Percentiles rank a stretch among this genome's conserved stretches.
These are phyloP conservation scores for Artibeus jamaicensis DNA, from an alignment of 2,797 vertebrate species.

Conservation along the genomic window DNA sequence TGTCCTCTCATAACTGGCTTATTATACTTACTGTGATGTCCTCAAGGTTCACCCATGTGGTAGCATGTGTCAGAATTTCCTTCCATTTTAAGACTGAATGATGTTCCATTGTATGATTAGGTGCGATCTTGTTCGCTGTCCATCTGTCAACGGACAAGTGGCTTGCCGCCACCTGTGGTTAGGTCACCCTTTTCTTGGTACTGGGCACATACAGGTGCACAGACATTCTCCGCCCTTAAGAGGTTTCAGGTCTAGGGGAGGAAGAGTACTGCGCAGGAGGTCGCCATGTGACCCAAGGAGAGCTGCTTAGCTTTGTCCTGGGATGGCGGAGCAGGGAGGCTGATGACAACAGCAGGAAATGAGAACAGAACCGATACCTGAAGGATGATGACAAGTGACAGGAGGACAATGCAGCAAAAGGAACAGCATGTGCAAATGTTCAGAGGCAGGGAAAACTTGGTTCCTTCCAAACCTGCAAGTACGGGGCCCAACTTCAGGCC, in stretches of 20 bases:
- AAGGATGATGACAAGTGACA: background rate
- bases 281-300: background rate
- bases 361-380: background rate
- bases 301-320: background rate
- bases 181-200: background rate
- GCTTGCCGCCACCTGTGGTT: background rate
- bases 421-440: background rate
- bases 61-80: background rate
- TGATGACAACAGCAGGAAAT: background rate
- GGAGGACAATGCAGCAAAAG: background rate
- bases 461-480: background rate
- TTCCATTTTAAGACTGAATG: background rate
- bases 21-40: background rate
- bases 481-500: background rate
- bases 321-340: background rate
- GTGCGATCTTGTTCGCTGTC: background rate
- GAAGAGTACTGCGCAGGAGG: accelerated
- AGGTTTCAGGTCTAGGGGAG: background rate
- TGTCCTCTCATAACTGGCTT: background rate
- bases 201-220: background rate
- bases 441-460: background rate
- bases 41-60: background rate
- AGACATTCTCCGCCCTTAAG: background rate
- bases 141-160: background rate
- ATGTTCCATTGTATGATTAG: too few relatives aligned